A percentile compares a stretch with the other conserved stretches of the same genome.
Evolutionary conservation across 2,113 vertebrate species (phyloP).

Genomic region (Hippoglossus stenolepis): DNA sequence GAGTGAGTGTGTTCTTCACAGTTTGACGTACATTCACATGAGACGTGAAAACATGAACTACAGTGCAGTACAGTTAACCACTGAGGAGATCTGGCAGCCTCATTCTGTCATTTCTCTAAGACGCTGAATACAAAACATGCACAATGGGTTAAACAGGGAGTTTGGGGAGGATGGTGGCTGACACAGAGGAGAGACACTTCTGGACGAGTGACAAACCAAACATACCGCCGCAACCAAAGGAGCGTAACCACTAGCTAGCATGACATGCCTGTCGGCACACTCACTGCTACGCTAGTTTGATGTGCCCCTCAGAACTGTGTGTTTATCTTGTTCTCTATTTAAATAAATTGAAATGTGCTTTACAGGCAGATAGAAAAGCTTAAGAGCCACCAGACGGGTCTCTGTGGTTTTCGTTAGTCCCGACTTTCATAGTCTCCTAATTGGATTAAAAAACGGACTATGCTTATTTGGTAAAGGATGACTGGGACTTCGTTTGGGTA

Average conservation of each 20-base stretch:
- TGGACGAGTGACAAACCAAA: conserved; percentile 72
- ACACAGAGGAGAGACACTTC: conserved; percentile 59
- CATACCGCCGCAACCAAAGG: conserved; percentile 54
- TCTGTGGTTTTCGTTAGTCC: conserved; percentile 62
- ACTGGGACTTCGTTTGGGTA: conserved; percentile 26
- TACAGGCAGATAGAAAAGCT: conserved; percentile 70
- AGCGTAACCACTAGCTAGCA: conserved; percentile 64
- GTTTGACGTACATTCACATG: conserved; percentile 66
- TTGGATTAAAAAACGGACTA: conserved; percentile 72
- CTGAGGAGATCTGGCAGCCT: conserved; percentile 35
- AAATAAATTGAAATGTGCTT: conserved; percentile 72
- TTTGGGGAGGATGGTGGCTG: conserved; percentile 35
- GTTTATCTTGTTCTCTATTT: conserved; percentile 70
- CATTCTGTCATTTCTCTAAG: conserved; percentile 51
- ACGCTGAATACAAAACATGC: conserved; percentile 56
- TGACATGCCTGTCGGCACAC: conserved; percentile 64
- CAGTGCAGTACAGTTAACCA: conserved; percentile 58
- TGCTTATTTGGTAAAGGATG: conserved; percentile 73
- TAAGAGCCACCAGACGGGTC: conserved; percentile 61
- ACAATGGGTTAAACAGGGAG: conserved; percentile 44
- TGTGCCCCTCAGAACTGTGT: conserved; percentile 56
- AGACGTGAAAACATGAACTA: conserved; percentile 54
- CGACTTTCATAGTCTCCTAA: conserved; percentile 65
- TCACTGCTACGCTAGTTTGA: conserved; percentile 53
- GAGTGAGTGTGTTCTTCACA: conserved; percentile 61